phyloP scores from a whole-genome alignment of 1,140 invertebrate species.

The Onthophagus taurus region DNA sequence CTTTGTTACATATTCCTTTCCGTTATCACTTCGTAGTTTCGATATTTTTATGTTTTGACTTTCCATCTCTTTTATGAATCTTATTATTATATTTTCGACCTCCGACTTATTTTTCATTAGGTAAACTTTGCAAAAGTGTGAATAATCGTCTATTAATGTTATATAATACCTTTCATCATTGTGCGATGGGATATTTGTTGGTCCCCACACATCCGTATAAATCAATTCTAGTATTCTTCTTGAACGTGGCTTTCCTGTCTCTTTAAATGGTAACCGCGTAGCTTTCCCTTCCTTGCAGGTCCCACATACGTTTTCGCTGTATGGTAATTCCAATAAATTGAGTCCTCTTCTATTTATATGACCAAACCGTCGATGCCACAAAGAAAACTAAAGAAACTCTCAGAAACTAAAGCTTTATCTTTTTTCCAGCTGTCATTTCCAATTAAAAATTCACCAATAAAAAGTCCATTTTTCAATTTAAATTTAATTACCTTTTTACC shows the following conservation, averaged over 20 bases:
- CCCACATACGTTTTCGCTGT: background rate
- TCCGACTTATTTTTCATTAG: background rate
- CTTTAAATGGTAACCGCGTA: conserved; percentile 2
- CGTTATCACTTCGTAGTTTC: background rate
- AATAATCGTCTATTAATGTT: conserved; percentile 16
- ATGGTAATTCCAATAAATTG: background rate
- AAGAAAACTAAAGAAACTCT: too few relatives aligned
- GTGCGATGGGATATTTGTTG: conserved; percentile 10
- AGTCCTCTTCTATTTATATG: conserved; percentile 8
- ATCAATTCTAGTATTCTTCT: conserved; percentile 20
- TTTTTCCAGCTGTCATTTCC: too few relatives aligned
- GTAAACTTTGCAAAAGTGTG: background rate
- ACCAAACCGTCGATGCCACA: conserved; percentile 13
- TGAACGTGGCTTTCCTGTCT: background rate
- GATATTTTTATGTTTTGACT: background rate
- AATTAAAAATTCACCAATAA: background rate
- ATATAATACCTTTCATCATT: conserved; percentile 26
- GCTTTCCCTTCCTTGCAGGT: conserved; percentile 15
- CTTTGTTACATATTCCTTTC: background rate
- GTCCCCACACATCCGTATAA: conserved; percentile 23
- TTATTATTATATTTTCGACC: background rate
- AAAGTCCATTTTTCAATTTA: background rate
- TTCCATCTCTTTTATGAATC: background rate
- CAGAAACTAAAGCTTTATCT: too few relatives aligned
- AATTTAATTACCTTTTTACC: background rate